phyloP scores from a whole-genome alignment of 1,140 invertebrate species.

The Drosophila seguyi region DNA sequence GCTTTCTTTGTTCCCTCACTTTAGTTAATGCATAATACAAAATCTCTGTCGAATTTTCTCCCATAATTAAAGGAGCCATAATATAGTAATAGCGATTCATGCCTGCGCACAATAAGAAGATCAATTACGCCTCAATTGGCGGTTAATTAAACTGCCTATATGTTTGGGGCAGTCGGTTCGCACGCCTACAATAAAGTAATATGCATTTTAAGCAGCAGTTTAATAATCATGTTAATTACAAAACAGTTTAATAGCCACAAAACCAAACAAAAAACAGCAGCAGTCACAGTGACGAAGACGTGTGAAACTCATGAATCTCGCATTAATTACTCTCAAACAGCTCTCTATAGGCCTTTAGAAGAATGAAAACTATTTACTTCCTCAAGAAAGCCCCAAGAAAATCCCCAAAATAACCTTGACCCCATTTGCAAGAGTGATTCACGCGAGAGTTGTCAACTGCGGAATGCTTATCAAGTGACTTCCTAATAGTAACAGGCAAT shows the following conservation, averaged over 20 bases:
- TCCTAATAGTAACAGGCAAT: slow-evolving; percentile 46
- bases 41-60: slow-evolving; percentile 18
- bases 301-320: slow-evolving; percentile 40
- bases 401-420: slow-evolving; percentile 33
- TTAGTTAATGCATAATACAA: slow-evolving; percentile 4
- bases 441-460: slow-evolving; percentile 39
- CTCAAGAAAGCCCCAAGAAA: slow-evolving; percentile 1
- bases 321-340: neutral
- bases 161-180: slow-evolving; percentile 13
- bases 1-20: slow-evolving; percentile 16
- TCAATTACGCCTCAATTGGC: slow-evolving; percentile 44
- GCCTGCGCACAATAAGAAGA: slow-evolving; percentile 41
- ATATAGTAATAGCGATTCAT: slow-evolving; percentile 35
- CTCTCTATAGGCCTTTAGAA: too few relatives aligned
- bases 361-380: slow-evolving; percentile 30
- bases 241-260: slow-evolving; percentile 33
- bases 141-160: slow-evolving; percentile 35
- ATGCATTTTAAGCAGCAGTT: slow-evolving; percentile 51
- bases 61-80: slow-evolving; percentile 24
- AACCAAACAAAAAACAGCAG: neutral
- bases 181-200: slow-evolving; percentile 46
- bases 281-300: slow-evolving; percentile 17
- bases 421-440: slow-evolving; percentile 22
- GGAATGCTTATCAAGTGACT: slow-evolving; percentile 44
- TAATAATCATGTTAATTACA: slow-evolving; percentile 51